Conservation (phyloP, 2,113 vertebrate genomes). For the Conger conger region DNA sequence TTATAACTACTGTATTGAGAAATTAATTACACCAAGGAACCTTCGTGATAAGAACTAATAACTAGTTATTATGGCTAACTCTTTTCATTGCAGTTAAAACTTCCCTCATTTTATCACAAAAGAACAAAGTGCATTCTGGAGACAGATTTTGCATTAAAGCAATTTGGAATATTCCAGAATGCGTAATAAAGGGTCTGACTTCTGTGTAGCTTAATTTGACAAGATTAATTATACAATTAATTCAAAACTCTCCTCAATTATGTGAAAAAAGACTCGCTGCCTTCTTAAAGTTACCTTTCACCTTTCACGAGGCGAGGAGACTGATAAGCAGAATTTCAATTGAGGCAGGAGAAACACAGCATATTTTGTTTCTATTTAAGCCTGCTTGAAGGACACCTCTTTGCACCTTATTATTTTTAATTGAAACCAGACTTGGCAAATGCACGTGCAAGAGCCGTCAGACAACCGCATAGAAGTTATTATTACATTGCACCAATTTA, state of each 20-base stretch:
- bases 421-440: conserved; percentile 54
- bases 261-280: conserved; percentile 65
- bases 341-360: conserved; percentile 62
- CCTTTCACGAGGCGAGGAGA: conserved; percentile 65
- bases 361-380: conserved; percentile 56
- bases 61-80: conserved; percentile 63
- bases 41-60: conserved; percentile 68
- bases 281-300: conserved; percentile 65
- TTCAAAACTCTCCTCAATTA: conserved; percentile 76
- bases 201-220: conserved; percentile 74
- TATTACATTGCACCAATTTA: conserved; percentile 40
- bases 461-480: conserved; percentile 53
- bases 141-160: conserved; percentile 70
- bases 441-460: conserved; percentile 52
- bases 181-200: conserved; percentile 66
- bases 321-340: conserved; percentile 73
- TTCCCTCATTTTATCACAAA: conserved; percentile 57
- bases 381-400: conserved; percentile 46
- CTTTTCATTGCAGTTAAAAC: conserved; percentile 56
- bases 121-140: conserved; percentile 68
- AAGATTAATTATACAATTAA: conserved; percentile 81
- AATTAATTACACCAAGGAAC: conserved; percentile 67
- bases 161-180: conserved; percentile 72
- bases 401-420: conserved; percentile 60
- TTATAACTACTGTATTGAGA: conserved; percentile 62